Conservation (phyloP, 2,797 vertebrate genomes). For the Tapera naevia region DNA sequence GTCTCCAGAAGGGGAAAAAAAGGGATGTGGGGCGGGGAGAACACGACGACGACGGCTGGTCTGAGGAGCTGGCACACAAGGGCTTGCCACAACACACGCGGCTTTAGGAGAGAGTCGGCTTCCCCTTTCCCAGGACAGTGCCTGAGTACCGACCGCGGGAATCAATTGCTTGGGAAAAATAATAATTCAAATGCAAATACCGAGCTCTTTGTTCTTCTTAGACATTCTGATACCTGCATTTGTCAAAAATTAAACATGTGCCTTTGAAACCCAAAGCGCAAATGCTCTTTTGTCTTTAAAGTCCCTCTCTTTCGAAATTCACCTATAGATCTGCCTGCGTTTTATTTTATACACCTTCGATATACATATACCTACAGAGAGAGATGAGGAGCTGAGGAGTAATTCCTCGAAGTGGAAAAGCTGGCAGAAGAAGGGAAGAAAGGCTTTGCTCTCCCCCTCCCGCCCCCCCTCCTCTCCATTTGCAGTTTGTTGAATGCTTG, state of each 20-base stretch:
- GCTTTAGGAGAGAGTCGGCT: not conserved
- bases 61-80: not conserved
- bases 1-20: not conserved
- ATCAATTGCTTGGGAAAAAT: slow-evolving; percentile 66
- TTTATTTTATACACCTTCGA: slow-evolving; percentile 9
- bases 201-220: slow-evolving; percentile 72
- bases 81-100: not conserved
- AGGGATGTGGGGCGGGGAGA: not conserved
- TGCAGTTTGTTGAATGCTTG: slow-evolving; percentile 83
- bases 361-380: slow-evolving; percentile 1
- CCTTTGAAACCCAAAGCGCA: slow-evolving; percentile 71
- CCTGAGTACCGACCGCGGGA: slow-evolving; percentile 38
- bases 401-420: slow-evolving; percentile 76
- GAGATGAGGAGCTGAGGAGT: slow-evolving; percentile 41
- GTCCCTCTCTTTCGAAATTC: not conserved
- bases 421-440: slow-evolving; percentile 84
- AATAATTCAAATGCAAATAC: slow-evolving; percentile 73
- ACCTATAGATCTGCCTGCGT: not conserved
- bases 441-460: slow-evolving; percentile 80
- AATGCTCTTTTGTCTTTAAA: slow-evolving; percentile 67
- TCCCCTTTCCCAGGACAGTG: slow-evolving; percentile 1
- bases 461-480: slow-evolving; percentile 69
- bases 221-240: slow-evolving; percentile 53
- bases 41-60: too few relatives aligned
- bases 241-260: slow-evolving; percentile 72